These are phyloP conservation scores for Salticus scenicus DNA, from an alignment of 2,888 invertebrate genomes.

Conservation along the genomic window DNA sequence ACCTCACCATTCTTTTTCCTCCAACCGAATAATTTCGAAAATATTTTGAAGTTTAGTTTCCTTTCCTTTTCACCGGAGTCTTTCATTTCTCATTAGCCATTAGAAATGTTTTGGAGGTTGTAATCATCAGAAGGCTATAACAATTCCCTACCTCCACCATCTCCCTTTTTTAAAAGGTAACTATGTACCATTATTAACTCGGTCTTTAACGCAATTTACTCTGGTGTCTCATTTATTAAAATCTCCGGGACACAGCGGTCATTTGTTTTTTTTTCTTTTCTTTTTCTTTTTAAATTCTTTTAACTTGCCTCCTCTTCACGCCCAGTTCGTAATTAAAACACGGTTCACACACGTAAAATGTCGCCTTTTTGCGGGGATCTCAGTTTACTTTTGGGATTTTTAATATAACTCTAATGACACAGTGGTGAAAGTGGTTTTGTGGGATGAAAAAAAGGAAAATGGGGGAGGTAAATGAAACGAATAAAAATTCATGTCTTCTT, in stretches of 20 bases:
- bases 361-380: neutral
- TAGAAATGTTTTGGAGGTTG: no score
- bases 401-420: neutral
- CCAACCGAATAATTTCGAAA: neutral
- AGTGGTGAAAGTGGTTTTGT: slow-evolving; percentile 15
- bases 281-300: no score
- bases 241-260: neutral
- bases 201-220: slow-evolving; percentile 26
- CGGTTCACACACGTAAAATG: slow-evolving; percentile 17
- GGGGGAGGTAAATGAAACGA: neutral
- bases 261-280: slow-evolving; percentile 30
- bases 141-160: neutral
- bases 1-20: no score
- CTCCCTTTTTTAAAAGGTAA: neutral
- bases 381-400: neutral
- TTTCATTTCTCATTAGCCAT: neutral
- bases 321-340: slow-evolving; percentile 19
- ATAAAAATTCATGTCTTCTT: no score
- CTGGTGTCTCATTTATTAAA: slow-evolving; percentile 27
- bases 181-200: slow-evolving; percentile 26
- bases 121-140: no score
- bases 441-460: neutral
- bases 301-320: no score
- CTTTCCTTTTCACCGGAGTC: neutral
- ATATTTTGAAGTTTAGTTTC: neutral